Evolutionary conservation across 2,797 vertebrate genomes (phyloP).

Genomic region (Manis crassicaudata): DNA sequence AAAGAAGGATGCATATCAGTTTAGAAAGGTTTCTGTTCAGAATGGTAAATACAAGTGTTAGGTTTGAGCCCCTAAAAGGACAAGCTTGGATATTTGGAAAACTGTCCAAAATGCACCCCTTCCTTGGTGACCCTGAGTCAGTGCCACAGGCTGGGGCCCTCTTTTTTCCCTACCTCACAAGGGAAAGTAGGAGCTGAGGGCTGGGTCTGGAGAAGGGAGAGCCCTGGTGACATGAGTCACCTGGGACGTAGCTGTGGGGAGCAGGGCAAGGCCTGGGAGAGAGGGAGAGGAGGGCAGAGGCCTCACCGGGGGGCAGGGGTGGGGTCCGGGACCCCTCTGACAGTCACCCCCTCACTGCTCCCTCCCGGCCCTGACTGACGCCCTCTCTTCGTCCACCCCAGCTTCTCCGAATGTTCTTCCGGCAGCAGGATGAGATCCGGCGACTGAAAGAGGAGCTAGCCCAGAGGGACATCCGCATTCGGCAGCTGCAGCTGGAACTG

Average conservation of each 20-base stretch:
- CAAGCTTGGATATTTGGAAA: background rate
- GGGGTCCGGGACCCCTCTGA: background rate
- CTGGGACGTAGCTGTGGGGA: background rate
- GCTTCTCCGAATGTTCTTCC: conserved; percentile 98
- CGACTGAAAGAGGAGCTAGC: conserved; percentile 94
- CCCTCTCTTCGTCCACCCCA: conserved; percentile 72
- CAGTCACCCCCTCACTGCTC: background rate
- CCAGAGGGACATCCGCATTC: conserved; percentile 94
- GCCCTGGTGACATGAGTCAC: background rate
- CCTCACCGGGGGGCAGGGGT: background rate
- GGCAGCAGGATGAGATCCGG: conserved; percentile 97
- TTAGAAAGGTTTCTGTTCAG: background rate
- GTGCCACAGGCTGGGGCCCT: background rate
- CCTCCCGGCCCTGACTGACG: background rate
- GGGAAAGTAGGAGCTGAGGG: background rate
- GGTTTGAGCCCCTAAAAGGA: background rate
- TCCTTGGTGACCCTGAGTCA: background rate
- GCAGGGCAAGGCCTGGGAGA: background rate
- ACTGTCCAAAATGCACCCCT: background rate
- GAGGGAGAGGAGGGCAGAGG: background rate
- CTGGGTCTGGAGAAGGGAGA: background rate
- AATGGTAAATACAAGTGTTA: background rate
- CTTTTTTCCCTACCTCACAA: background rate
- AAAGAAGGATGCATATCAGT: background rate
- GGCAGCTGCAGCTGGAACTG: conserved; percentile 97